Percentiles rank a stretch among this genome's conserved stretches.
Conservation (phyloP, 64 coral and sea anemone species). For the Astreopora myriophthalma region DNA sequence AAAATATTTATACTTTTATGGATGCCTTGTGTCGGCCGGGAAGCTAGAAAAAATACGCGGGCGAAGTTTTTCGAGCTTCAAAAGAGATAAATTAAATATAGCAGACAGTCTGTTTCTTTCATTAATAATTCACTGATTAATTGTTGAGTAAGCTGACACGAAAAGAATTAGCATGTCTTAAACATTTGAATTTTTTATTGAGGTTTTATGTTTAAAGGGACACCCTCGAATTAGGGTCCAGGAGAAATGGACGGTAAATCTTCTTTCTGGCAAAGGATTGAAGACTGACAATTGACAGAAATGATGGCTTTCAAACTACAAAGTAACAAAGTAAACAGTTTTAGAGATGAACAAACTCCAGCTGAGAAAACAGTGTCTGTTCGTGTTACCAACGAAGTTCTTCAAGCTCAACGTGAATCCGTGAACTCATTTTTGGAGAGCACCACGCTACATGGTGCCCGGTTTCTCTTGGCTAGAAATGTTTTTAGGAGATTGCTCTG, state of each 20-base stretch:
- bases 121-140: too few relatives aligned
- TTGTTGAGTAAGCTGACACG: too few relatives aligned
- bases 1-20: too few relatives aligned
- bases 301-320: not conserved
- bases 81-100: too few relatives aligned
- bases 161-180: too few relatives aligned
- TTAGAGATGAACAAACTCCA: not conserved
- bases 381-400: not conserved
- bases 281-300: not conserved
- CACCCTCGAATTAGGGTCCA: not conserved
- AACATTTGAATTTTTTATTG: too few relatives aligned
- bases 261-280: not conserved
- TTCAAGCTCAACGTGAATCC: not conserved
- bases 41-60: too few relatives aligned
- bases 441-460: slow-evolving; percentile 24
- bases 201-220: too few relatives aligned
- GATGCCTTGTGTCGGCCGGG: too few relatives aligned
- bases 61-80: too few relatives aligned
- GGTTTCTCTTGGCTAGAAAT: not conserved
- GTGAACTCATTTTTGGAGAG: not conserved
- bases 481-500: slow-evolving; percentile 17
- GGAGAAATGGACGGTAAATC: not conserved
- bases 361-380: not conserved
- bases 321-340: not conserved
- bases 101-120: too few relatives aligned